Base-by-base conservation (phyloP, 2,888 invertebrate species). In the Eudemis profundana region DNA sequence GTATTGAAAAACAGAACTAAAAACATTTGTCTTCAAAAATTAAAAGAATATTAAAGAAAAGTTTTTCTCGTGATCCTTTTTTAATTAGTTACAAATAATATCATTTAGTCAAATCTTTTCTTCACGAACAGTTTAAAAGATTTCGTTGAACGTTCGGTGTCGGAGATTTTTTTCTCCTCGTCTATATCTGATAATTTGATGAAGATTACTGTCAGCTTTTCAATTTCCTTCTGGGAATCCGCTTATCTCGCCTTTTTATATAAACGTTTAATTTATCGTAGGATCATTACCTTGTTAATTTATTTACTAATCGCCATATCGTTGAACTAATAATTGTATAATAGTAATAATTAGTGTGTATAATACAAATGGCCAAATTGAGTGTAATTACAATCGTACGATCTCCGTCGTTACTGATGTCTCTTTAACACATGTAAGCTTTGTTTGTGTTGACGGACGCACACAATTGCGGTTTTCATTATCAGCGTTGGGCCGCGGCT, bases 401-500 rank as follows among this genome's bases (percentile, higher is more conserved):
- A 79, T 74, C n/a, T n/a, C n/a, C 72, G 78, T 76, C 75, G 72
- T 70, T 72, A 76, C 75, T 73, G 77, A 79, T 78, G 76, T 81
- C 77, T 79, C 80, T 78, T 78, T 68, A 69, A 50, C 72, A 83
- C 79, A 59, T 50, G 36, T n/a, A 21, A 44, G 44, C 7, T 51
- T 74, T 72, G 71, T 77, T 74, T 76, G 72, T 78, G 68, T 73
- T 72, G 69, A 74, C 70, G 73, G 68, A 75, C 76, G 75, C 79
- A 79, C 80, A 82, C 77, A 68, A 61, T 79, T 82, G 84, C 78
- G 80, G 81, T 82, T 83, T 82, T 78, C 76, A 79, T 84, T 85
- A 85, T 84, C 82, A 78, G 73, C 72, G 12, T 59, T 65, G 69
- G 66, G 64, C 69, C 67, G 68, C 69, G 76, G 74, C 74, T 79